These are phyloP conservation scores for Neolamprologus sp. DNA, from an alignment of 2,113 vertebrate genomes.

Conservation along the genomic window DNA sequence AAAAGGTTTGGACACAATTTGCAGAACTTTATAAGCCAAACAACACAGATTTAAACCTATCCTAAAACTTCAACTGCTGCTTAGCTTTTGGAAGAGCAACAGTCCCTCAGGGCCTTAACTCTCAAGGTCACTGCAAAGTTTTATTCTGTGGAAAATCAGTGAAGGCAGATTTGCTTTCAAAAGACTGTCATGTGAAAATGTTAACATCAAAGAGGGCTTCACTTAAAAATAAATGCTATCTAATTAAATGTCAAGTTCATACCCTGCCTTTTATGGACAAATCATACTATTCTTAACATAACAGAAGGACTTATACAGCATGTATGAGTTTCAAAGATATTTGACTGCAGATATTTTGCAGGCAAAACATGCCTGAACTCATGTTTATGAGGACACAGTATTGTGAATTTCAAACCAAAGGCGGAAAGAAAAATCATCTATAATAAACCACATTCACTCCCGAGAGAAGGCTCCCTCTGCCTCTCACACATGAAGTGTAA, in stretches of 20 bases:
- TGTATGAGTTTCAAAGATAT: neutral
- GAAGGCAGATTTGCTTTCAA: neutral
- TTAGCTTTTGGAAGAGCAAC: neutral
- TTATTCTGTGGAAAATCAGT: neutral
- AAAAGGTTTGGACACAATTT: neutral
- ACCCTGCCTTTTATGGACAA: neutral
- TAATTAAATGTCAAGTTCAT: neutral
- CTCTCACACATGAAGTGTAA: neutral
- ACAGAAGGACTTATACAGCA: neutral
- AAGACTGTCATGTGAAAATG: neutral
- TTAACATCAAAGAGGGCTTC: neutral
- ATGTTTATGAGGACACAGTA: neutral
- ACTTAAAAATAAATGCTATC: neutral
- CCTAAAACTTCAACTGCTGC: neutral
- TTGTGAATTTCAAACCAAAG: neutral
- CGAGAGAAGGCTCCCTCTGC: neutral
- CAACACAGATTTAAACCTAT: neutral
- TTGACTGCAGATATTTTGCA: neutral
- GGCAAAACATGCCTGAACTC: neutral
- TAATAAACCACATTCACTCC: constrained; percentile 1
- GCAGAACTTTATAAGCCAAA: neutral
- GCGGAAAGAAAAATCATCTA: neutral
- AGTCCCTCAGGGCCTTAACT: neutral
- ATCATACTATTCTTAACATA: neutral
- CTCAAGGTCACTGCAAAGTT: neutral